phyloP scores from a whole-genome alignment of 2,888 invertebrate species.

The Silvanus unidentatus region DNA sequence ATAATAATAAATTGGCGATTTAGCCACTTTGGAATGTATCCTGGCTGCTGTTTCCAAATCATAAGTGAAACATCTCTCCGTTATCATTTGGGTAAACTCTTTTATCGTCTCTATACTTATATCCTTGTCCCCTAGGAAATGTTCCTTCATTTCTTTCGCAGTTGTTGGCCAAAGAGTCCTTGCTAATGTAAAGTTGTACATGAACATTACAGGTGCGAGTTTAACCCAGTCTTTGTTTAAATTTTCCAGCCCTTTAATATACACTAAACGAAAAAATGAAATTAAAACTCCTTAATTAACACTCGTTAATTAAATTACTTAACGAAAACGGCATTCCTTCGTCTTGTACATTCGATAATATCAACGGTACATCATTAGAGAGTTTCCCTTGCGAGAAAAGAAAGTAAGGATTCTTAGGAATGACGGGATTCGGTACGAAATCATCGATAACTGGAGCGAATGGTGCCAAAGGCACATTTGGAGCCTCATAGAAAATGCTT shows the following conservation, averaged over 20 bases:
- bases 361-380: neutral
- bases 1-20: slow-evolving; percentile 3
- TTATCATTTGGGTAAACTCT: slow-evolving; percentile 2
- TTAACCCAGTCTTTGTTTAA: slow-evolving; percentile 17
- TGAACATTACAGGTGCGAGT: slow-evolving; percentile 16
- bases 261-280: neutral
- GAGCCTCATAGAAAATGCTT: slow-evolving; percentile 10
- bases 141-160: neutral
- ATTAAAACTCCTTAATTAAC: neutral
- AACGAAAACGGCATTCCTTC: neutral
- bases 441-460: slow-evolving; percentile 33
- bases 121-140: neutral
- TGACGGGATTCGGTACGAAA: slow-evolving; percentile 22
- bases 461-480: slow-evolving; percentile 23
- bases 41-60: neutral
- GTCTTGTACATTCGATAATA: neutral
- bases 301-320: slow-evolving; percentile 1
- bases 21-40: neutral
- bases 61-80: neutral
- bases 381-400: slow-evolving; percentile 18
- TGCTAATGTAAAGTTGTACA: neutral
- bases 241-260: slow-evolving; percentile 9
- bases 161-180: neutral
- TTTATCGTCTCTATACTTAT: too few species aligned
- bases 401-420: slow-evolving; percentile 34